These are phyloP conservation scores for Heliconius cydno DNA, from an alignment of 2,888 invertebrate genomes.

Conservation along the genomic window DNA sequence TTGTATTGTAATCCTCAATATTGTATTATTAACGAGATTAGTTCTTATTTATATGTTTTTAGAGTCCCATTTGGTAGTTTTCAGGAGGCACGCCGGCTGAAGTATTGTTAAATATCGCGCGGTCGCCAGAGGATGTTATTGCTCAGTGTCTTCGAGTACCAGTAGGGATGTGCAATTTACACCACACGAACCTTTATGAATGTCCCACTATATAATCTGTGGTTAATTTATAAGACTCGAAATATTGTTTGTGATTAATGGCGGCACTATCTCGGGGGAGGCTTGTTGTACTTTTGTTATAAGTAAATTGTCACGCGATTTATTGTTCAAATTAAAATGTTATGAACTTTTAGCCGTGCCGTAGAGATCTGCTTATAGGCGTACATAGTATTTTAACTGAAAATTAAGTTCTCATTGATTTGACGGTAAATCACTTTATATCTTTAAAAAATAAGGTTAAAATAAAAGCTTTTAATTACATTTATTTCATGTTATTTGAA, in stretches of 20 bases:
- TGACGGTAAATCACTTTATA: no score
- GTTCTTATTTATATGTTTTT: slow-evolving; percentile 38
- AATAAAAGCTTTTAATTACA: no score
- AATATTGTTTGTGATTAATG: slow-evolving; percentile 48
- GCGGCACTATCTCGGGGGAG: slow-evolving; percentile 29
- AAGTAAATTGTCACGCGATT: slow-evolving; percentile 19
- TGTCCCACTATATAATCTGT: slow-evolving; percentile 50
- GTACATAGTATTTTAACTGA: no score
- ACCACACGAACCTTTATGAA: slow-evolving; percentile 46
- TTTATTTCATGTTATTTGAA: no score
- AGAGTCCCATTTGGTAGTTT: slow-evolving; percentile 37
- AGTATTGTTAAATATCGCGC: slow-evolving; percentile 66
- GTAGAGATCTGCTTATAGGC: not conserved
- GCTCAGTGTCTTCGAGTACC: slow-evolving; percentile 71
- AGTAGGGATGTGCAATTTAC: slow-evolving; percentile 59
- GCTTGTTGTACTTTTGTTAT: slow-evolving; percentile 5
- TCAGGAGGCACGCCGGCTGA: slow-evolving; percentile 40
- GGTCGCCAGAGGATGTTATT: slow-evolving; percentile 71
- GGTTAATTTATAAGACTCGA: slow-evolving; percentile 48
- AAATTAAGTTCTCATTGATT: no score
- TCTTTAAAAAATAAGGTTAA: no score
- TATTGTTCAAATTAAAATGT: not conserved
- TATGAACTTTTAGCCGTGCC: not conserved
- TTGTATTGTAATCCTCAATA: slow-evolving; percentile 47
- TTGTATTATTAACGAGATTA: slow-evolving; percentile 45